These are phyloP conservation scores for Heliocidaris tuberculata DNA, from an alignment of 35 echinoderm and acorn worm genomes.

Conservation along the genomic window DNA sequence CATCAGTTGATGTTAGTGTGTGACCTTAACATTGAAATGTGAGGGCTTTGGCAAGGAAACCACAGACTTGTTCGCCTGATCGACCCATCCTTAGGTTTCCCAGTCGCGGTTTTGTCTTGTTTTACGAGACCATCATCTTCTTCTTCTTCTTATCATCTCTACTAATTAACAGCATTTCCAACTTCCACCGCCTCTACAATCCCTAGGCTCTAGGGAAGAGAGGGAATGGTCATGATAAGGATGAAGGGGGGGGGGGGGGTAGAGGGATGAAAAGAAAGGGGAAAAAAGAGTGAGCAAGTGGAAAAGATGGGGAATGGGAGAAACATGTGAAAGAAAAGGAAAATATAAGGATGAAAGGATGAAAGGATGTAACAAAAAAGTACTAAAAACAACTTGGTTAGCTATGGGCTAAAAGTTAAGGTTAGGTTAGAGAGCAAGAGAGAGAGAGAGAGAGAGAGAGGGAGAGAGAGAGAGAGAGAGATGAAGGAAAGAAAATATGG, in stretches of 20 bases:
- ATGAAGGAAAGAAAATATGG: neutral
- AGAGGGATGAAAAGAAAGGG: neutral
- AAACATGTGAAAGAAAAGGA: too few species aligned
- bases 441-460: neutral
- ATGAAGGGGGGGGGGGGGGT: too few species aligned
- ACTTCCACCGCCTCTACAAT: neutral
- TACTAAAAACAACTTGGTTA: neutral
- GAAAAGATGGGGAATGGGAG: neutral
- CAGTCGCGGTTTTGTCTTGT: neutral
- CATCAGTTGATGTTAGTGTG: neutral
- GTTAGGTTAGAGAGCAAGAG: neutral
- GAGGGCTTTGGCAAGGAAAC: neutral
- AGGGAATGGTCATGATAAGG: neutral
- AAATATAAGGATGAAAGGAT: neutral
- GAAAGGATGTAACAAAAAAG: neutral
- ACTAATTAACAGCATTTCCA: neutral
- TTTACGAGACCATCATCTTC: neutral
- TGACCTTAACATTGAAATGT: constrained; percentile 12
- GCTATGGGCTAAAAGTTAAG: too few species aligned
- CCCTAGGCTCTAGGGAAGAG: neutral
- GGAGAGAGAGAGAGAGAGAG: neutral
- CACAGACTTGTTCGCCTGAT: neutral
- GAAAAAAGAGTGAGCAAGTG: neutral
- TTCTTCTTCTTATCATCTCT: neutral
- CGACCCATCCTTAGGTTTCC: neutral